Evolutionary conservation across 35 echinoderm and acorn worm genomes (phyloP), one percentile per base, ranked within the genome.

Genomic region (Patiria miniata): DNA sequence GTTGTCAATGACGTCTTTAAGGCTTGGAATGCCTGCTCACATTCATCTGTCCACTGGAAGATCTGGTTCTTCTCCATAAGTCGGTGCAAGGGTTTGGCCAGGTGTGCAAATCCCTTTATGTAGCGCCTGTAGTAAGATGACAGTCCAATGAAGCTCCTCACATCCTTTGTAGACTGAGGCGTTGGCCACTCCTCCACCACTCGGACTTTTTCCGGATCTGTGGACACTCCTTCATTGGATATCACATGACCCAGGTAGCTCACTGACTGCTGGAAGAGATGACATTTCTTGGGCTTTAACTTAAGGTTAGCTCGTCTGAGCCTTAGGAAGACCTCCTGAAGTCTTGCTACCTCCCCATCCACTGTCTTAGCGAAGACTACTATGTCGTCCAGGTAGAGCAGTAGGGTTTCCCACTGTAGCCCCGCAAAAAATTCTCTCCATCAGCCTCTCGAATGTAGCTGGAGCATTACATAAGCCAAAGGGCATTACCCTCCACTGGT

Each of bases 231-330:
- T 32, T 77, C 73, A 26, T 32, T 26, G 18, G 68, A 73, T 28
- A 91, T 56, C 1, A 86, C 28, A 79, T 91, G 91, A 44, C 86
- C 85, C 18, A 52, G 47, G 47, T 50, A 60, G n/a, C n/a, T n/a
- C n/a, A n/a, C n/a, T n/a, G n/a, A n/a, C n/a, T n/a, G n/a, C n/a
- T n/a, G n/a, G n/a, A 93, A 78, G 2, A 85, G 26, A 54, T 90
- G 30, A 51, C 92, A 93, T 78, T 90, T 93, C 8, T 51, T 85
- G 10, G 92, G 78, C 29, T 60, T 84, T 47, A 85, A 38, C 58
- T 90, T 89, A 5, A 90, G 76, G 51, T 76, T 39, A 34, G 80
- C 81, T n/a, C 52, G 15, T 28, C 37, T 36, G 34, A 89, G 52
- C 5, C 81, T 30, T 33, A 39, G 12, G 18, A 93, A 33, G 4